Base-by-base conservation (phyloP, 1,140 invertebrate species). In the Lepidurus apus region DNA sequence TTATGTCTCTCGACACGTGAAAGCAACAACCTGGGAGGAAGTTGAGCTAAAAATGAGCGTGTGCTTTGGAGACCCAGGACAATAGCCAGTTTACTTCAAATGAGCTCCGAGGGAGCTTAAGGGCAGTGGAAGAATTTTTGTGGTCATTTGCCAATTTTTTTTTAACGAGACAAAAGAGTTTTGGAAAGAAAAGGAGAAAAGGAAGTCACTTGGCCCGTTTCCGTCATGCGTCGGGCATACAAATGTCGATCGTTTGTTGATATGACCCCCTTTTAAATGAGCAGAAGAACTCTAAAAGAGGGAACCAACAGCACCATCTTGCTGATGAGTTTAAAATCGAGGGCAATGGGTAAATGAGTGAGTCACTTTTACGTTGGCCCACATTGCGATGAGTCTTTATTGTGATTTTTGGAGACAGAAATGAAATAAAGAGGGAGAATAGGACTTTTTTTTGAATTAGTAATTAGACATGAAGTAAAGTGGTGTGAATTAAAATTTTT, bases 341-440 rank as follows among this genome's bases (percentile, higher is more conserved):
- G 53, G 53, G 53, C 53, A 65, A 65, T 65, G 53, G 53, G 53
- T 65, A 65, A 65, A 65, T 65, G 53, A 65, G 53, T 65, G 17
- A 65, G 17, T 65, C 21, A 21, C 5, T 65, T 65, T 65, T 65
- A 65, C 53, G 53, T 21, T 65, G 21, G 21, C 53, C 53, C 53
- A 65, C 8, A 65, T 65, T 9, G 34, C 34, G 3, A 34, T 34
- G 34, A 34, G 34, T 34, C 34, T 34, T 34, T 34, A 34, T 4
- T 34, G 34, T 2, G 34, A 34, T 34, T 34, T 34, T 34, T 34
- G 34, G 34, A 34, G 34, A 3, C 34, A 34, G 34, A 34, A 34
- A 34, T 34, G 4, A 34, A 34, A 34, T 34, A 34, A 34, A 34
- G 4, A 34, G 34, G 34, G 34, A 34, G 34, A 34, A 34, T 34